Base-by-base conservation (phyloP, 2,113 vertebrate genomes). In the Benthochromis sp. region DNA sequence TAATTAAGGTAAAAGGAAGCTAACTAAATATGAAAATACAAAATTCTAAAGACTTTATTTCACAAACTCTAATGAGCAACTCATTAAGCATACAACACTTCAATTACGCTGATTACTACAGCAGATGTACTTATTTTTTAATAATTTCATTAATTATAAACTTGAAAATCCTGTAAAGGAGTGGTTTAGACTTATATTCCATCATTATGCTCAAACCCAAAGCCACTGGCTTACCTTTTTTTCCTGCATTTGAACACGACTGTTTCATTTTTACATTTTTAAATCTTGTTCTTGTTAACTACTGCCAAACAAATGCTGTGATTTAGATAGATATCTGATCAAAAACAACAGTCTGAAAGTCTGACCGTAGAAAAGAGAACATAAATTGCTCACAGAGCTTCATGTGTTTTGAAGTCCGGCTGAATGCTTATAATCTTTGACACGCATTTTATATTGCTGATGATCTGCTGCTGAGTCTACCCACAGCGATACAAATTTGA, bases 1-100 rank as follows among this genome's bases (percentile, higher is more conserved):
- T 92, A 94, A 96, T 95, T 91, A 93, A 86, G 27, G 38, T 84
- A 92, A 93, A 93, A 83, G 81, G 82, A 69, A 52, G 85, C 81
- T 89, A 92, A 91, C 86, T 82, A 86, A 88, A 94, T 89, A 45
- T 71, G 19, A 88, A 92, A 89, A 93, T 84, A 84, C 7, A 21
- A 87, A 87, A 88, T 82, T 50, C 83, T 4, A 89, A 91, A 59
- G 57, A 84, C 86, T 95, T 94, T 85, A 90, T 81, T 91, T 83
- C 54, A 54, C 55, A 86, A 54, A 29, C 45, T 24, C 87, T 89
- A 89, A 92, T 91, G 59, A 90, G 87, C 69, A 88, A 78, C 71
- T 83, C 84, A 93, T 95, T 93, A 92, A 86, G 88, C 78, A 89
- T 73, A 88, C 86, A 92, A 52, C 83, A 90, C 87, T 89, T 93